Percentiles rank a stretch among this genome's conserved stretches.
These are phyloP conservation scores for Heliconius hewitsoni DNA, from an alignment of 1,140 invertebrate species.

Conservation along the genomic window DNA sequence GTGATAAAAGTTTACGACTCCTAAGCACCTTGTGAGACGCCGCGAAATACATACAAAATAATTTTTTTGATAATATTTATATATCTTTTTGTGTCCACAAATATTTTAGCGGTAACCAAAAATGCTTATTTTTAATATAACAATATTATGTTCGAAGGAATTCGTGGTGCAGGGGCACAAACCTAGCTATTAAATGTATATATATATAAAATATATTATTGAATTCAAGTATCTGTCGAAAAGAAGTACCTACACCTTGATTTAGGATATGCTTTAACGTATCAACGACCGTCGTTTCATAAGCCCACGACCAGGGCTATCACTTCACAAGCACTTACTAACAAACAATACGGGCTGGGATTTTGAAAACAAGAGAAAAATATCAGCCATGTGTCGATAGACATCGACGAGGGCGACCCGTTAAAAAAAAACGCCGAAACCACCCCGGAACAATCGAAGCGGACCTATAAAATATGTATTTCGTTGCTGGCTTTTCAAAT, in stretches of 20 bases:
- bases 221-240: too few relatives aligned
- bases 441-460: constrained; percentile 77
- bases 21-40: constrained; percentile 48
- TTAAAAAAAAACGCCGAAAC: constrained; percentile 66
- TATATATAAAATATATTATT: too few relatives aligned
- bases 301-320: constrained; percentile 29
- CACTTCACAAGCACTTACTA: constrained; percentile 57
- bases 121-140: neutral
- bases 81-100: constrained; percentile 33
- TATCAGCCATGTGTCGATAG: constrained; percentile 65
- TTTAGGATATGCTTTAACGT: neutral
- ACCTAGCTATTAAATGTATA: too few relatives aligned
- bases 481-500: constrained; percentile 73
- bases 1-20: constrained; percentile 73
- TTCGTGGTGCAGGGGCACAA: too few relatives aligned
- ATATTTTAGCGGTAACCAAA: neutral
- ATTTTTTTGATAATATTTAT: constrained; percentile 16
- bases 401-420: constrained; percentile 66
- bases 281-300: constrained; percentile 36
- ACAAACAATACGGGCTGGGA: constrained; percentile 61
- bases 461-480: constrained; percentile 80
- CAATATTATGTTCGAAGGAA: too few relatives aligned
- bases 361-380: constrained; percentile 62
- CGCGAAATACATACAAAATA: neutral
- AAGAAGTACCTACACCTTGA: too few relatives aligned